Percentiles rank a stretch among this genome's conserved stretches.
Evolutionary conservation across 2,888 invertebrate species (phyloP).

Genomic region (Diadegma fenestrale): DNA sequence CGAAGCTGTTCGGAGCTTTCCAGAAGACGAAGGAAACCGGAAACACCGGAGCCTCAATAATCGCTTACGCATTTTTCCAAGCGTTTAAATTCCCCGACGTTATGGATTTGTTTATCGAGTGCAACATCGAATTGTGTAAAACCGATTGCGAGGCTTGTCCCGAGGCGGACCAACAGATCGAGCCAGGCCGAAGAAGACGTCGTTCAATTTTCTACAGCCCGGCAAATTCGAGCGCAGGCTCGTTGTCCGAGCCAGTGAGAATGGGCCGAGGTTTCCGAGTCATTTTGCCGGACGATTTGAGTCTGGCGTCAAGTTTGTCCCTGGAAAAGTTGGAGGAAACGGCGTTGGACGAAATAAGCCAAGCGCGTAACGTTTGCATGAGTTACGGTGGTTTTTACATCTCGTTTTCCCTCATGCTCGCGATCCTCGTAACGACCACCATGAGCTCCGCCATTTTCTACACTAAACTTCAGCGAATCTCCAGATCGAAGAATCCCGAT

Average conservation of each 20-base stretch:
- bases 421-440: conserved; percentile 87
- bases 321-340: conserved; percentile 76
- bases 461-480: conserved; percentile 84
- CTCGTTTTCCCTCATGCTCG: conserved; percentile 87
- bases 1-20: conserved; percentile 93
- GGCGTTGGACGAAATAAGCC: conserved; percentile 63
- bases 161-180: conserved; percentile 87
- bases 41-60: conserved; percentile 90
- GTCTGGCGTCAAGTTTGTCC: conserved; percentile 77
- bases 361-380: conserved; percentile 87
- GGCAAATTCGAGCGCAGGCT: conserved; percentile 83
- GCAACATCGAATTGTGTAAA: conserved; percentile 93
- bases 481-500: conserved; percentile 72
- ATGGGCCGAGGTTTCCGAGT: conserved; percentile 89
- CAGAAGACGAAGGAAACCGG: conserved; percentile 92
- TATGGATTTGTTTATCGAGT: conserved; percentile 93
- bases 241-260: conserved; percentile 87
- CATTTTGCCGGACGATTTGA: conserved; percentile 89
- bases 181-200: conserved; percentile 85
- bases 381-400: conserved; percentile 88
- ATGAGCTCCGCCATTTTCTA: conserved; percentile 86
- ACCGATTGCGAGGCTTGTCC: conserved; percentile 92
- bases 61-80: conserved; percentile 92
- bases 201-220: conserved; percentile 75
- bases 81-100: conserved; percentile 94